Evolutionary conservation across 2,797 vertebrate genomes (phyloP), one percentile per base, ranked within the genome.

Genomic region (Limosa lapponica): DNA sequence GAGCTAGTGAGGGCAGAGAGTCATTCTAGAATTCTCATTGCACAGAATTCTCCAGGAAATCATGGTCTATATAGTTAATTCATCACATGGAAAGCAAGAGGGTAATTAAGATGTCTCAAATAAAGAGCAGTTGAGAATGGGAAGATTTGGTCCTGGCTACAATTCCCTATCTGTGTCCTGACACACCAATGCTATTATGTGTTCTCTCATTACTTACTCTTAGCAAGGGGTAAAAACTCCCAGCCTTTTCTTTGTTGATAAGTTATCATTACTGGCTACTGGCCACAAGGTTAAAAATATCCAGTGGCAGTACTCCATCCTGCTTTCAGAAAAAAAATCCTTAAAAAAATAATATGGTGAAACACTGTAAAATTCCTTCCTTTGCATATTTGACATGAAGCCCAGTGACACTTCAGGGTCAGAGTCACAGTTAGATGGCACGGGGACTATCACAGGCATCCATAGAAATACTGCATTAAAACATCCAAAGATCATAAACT

Each of bases 181-280:
- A 95, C 46, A 59, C 25, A 55, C 24, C 64, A 85, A 15, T 22
- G 52, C 25, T 84, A 20, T 44, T 91, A 93, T 91, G 49, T 81
- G 67, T 58, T 51, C 64, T 93, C 24, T 62, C 11, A 32, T 85
- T 77, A 83, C 65, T 87, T 80, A 74, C 36, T 55, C 10, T 32
- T 55, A 79, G 12, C 44, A 95, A 90, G 87, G 32, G 74, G 51
- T 95, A 87, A 95, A n/a, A 52, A 57, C 62, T 82, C 69, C 44
- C 43, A 82, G 43, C 23, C 28, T 66, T 69, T 89, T 49, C 83
- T 74, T 52, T 48, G 48, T 16, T 66, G 49, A 12, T 55, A 95
- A 72, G 57, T 93, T 79, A 52, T 87, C 20, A 95, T 90, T 82
- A 93, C 83, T 92, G 93, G 90, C 90, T 93, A 70, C 43, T 37